Base-by-base conservation (phyloP, 2,797 vertebrate species). In the Coreius guichenoti region DNA sequence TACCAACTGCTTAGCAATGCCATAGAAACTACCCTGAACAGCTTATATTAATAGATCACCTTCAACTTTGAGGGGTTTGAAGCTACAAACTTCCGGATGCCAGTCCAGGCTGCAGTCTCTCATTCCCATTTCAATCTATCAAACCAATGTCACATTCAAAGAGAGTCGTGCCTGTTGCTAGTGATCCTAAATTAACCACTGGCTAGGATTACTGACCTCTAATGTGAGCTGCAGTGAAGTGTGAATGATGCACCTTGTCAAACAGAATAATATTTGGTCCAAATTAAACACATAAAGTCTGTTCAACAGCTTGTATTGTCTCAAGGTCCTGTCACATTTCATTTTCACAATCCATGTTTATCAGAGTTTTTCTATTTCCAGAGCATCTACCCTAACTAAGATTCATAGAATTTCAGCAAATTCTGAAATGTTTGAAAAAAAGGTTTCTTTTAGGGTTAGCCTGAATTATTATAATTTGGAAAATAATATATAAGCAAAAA, bases 191-290 rank as follows among this genome's bases (percentile, higher is more conserved):
- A 45, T 43, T 61, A 61, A 84, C 74, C 82, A 74, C 47, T 51
- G 77, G 79, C 74, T 68, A 26, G 67, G 13, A 65, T 77, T 36
- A 14, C 69, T 82, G 74, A 87, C 87, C 58, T 88, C 65, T 77
- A 63, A 82, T 19, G 63, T 69, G 80, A 82, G 69, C 51, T 19
- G 26, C 19, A 47, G 61, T 74, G 56, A 82, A 68, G 31, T 72
- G 8, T 5, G 29, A 36, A 26, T 58, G 33, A 39, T 26, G 33
- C 49, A 69, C 65, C 23, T 54, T 26, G 31, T 69, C 36, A 36
- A 23, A 47, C 13, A 51, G 47, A 81, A 23, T 68, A 21, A 51
- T 49, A 67, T 12, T 54, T 0, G 3, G 31, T 76, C 73, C 33
- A 56, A 33, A 56, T 76, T 36, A 76, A 75, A 19, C 49, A 36